A percentile compares a stretch with the other conserved stretches of the same genome.
phyloP scores from a whole-genome alignment of 2,113 vertebrate species.

The Catharus minimus region DNA sequence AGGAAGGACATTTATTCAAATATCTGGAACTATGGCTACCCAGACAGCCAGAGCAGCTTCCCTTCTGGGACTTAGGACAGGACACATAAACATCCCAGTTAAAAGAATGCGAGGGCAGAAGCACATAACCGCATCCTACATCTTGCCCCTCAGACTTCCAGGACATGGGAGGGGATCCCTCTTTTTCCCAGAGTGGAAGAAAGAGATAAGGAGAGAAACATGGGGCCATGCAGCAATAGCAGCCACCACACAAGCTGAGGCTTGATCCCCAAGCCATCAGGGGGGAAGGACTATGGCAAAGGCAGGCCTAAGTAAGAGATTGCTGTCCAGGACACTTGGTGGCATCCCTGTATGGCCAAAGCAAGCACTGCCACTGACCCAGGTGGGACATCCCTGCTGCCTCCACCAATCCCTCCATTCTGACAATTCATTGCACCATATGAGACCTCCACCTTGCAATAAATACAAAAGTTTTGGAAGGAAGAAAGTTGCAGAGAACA shows the following conservation, averaged over 20 bases:
- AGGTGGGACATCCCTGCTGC: neutral
- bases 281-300: neutral
- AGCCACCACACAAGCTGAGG: accelerated
- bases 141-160: neutral
- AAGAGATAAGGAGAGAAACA: neutral
- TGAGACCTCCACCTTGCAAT: accelerated
- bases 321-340: accelerated
- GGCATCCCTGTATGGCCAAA: neutral
- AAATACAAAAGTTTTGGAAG: neutral
- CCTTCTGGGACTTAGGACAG: neutral
- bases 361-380: neutral
- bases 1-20: accelerated
- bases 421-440: neutral
- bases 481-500: neutral
- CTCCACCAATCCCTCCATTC: neutral
- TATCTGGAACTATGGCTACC: neutral
- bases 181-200: neutral
- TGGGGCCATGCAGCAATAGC: neutral
- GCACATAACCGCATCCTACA: neutral
- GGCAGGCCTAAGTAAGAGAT: neutral
- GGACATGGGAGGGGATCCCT: accelerated
- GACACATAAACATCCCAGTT: neutral
- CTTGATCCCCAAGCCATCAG: neutral
- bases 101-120: neutral
- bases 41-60: neutral